A percentile compares a stretch with the other conserved stretches of the same genome.
phyloP scores from a whole-genome alignment of 2,797 vertebrate genomes.

The Potorous gilbertii region DNA sequence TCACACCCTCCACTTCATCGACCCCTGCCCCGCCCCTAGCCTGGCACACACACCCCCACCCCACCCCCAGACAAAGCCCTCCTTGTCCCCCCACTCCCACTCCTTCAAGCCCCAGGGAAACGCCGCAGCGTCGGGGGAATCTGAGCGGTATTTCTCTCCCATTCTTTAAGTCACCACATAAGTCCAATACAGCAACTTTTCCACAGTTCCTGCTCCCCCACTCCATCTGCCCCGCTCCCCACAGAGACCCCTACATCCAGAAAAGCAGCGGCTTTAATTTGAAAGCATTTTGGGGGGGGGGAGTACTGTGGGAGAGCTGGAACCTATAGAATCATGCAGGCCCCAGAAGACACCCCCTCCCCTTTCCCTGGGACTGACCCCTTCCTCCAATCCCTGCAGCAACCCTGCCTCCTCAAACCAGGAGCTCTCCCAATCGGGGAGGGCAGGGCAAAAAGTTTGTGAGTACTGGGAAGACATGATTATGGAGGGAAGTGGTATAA shows the following conservation, averaged over 20 bases:
- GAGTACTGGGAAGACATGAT: neutral
- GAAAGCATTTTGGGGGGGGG: conserved; percentile 73
- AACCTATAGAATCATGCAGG: conserved; percentile 70
- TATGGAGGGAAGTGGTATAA: neutral
- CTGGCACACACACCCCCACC: conserved; percentile 37
- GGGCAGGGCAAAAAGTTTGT: neutral
- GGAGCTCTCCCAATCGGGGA: neutral
- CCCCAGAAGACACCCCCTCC: conserved; percentile 4
- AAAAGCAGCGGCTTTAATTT: conserved; percentile 72
- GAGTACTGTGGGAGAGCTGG: conserved; percentile 30
- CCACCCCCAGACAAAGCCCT: conserved; percentile 70
- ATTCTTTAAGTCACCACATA: neutral
- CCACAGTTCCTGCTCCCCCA: neutral
- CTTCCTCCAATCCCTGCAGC: neutral
- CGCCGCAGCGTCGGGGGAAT: neutral
- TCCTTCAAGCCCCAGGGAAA: conserved; percentile 56
- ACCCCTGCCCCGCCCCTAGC: conserved; percentile 55
- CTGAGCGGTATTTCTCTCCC: conserved; percentile 30
- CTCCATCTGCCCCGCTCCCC: neutral
- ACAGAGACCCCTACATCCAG: conserved; percentile 57
- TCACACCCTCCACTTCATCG: neutral
- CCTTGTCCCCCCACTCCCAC: conserved; percentile 73
- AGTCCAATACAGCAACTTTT: neutral
- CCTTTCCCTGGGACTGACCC: conserved; percentile 30
- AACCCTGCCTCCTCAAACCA: neutral